Evolutionary conservation across 2,888 invertebrate genomes (phyloP), one percentile per base, ranked within the genome.

Genomic region (Sminthurinus aureus): DNA sequence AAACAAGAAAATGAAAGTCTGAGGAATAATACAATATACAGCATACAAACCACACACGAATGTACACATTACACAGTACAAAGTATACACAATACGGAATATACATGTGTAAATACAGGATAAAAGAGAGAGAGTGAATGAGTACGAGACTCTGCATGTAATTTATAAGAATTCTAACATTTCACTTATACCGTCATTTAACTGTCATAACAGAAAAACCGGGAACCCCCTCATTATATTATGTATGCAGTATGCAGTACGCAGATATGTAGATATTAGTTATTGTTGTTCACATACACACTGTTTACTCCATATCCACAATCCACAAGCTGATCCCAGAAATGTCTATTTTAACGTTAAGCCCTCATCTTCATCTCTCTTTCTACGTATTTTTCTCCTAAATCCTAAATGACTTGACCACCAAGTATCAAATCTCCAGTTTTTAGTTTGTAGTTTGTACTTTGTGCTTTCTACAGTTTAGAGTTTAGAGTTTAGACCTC

Each of bases 151-250:
- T 50, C 52, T 74, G 9, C 64, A 38, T 82, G 76, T 82, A 76
- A 77, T 67, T 82, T 77, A 82, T 82, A 77, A 67, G 82, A 77
- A 82, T 82, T 82, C 81, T 77, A 77, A 50, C 66, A 52, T 81
- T 81, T 81, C 81, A 81, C 81, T 81, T 74, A 81, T 75, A 67
- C 81, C 75, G 64, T 76, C 76, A 82, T 69, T 82, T 82, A 67
- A 66, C 76, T 82, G 76, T 77, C 82, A 82, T 69, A 82, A 82
- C 77, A 82, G 51, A 15, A 64, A 64, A 13, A 58, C 58, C 15
- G 9, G 71, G 71, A 71, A 15, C 71, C 71, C 73, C 52, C 80
- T 64, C 78, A 78, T 78, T 78, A 78, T 78, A 73, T 71, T 22
- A 38, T 38, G 38, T 38, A 4, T 38, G n/a, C n/a, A 26, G 20